Conservation (phyloP, 2,888 invertebrate species). For the Lycia hirtaria region DNA sequence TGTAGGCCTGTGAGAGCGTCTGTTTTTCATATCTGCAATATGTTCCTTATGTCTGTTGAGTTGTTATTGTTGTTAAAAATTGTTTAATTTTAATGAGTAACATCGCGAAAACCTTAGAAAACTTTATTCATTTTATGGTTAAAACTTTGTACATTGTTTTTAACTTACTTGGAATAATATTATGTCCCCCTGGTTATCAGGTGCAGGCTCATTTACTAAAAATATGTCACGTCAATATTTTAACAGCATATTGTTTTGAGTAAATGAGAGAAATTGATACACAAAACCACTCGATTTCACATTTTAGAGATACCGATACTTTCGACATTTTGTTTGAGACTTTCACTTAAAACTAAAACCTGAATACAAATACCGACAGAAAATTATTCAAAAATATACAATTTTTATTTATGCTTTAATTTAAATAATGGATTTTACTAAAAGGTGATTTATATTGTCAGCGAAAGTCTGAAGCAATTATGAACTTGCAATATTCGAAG, state of each 20-base stretch:
- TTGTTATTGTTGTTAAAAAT: too few species aligned
- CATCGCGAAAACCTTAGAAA: too few species aligned
- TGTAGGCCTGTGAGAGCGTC: too few species aligned
- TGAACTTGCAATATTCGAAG: neutral
- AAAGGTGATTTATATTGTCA: conserved; percentile 9
- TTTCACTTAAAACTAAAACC: conserved; percentile 30
- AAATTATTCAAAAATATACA: conserved; percentile 19
- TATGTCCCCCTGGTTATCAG: too few species aligned
- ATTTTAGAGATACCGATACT: conserved; percentile 17
- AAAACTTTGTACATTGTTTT: too few species aligned
- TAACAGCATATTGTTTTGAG: conserved; percentile 20
- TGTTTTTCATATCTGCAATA: too few species aligned
- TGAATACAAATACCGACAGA: conserved; percentile 6
- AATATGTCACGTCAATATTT: too few species aligned
- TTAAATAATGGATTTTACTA: conserved; percentile 13
- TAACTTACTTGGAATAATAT: too few species aligned
- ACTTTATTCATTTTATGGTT: too few species aligned
- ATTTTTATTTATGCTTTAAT: conserved; percentile 12
- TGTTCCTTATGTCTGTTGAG: too few species aligned
- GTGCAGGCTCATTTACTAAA: too few species aligned
- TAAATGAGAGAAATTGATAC: conserved; percentile 34
- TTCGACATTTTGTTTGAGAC: conserved; percentile 25
- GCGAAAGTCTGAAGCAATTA: neutral
- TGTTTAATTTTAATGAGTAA: too few species aligned
- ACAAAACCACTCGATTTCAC: conserved; percentile 37